Evolutionary conservation across 2,888 invertebrate species (phyloP), one percentile per base, ranked within the genome.

Genomic region (Thymelicus lineola): DNA sequence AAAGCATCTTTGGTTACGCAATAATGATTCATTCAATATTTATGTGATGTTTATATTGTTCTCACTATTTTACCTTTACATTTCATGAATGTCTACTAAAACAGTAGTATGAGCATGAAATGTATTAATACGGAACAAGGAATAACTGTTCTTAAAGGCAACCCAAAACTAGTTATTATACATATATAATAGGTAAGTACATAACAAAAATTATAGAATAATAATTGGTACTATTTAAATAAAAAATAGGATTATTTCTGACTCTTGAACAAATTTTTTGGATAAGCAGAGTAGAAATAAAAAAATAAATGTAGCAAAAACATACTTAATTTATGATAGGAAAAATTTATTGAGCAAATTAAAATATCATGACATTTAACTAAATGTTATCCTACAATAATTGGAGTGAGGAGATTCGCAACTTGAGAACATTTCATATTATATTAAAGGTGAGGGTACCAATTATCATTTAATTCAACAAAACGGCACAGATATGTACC

Each of bases 1-100:
- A 60, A 60, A 62, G 28, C 58, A 62, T 72, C 71, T 72, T 72
- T 72, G 71, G 71, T 69, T 61, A 65, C 17, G 46, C 48, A 59
- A 59, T 38, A 59, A 59, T 53, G 35, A 45, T 59, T 60, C 35
- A 62, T 62, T 57, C 20, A 20, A 57, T 17, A 68, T 5, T 10
- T 15, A 42, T 38, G 61, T 62, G 62, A 62, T 48, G 48, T 50
- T 48, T 15, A 50, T 9, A 6, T 46, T 61, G 17, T 35, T 61
- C 15, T 50, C 10, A 63, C 10, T 42, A 42, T 42, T 28, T 28
- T 50, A 61, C 42, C 20, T 61, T 15, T 9, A 15, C 36, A 63
- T 50, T 63, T 48, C 48, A 48, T 61, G 9, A 53, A 20, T 20
- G 4, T 12, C 20, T 53, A 50, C 17, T 53, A 7, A 7, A 20